Base-by-base conservation (phyloP, 2,113 vertebrate genomes). In the Dasyurus viverrinus region DNA sequence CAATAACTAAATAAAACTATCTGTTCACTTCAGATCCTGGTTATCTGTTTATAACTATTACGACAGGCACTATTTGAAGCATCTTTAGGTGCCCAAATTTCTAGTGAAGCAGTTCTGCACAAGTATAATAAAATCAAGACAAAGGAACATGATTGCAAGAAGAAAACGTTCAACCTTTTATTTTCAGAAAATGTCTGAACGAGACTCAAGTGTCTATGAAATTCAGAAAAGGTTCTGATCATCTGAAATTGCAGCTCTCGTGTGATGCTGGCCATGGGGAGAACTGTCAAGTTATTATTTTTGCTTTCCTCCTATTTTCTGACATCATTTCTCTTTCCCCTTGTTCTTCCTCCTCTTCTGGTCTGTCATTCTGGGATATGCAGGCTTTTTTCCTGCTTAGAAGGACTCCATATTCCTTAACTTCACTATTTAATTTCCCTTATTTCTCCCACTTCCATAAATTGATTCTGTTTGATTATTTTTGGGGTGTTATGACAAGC, bases 111-210 rank as follows among this genome's bases (percentile, higher is more conserved):
- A 91, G 90, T 6, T 95, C 19, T 19, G 46, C 54, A 0, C 53
- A 89, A 95, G 24, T 92, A 27, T 25, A 93, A 94, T 91, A 52
- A 91, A 92, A 94, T 46, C 48, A 90, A 90, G 91, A 7, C 36
- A 57, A 36, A 92, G 22, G 48, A 91, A n/a, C 46, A 27, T 91
- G 42, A 22, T 94, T 47, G 10, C 89, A 53, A 91, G 2, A 92
- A 92, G 16, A 52, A 91, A 92, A 90, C 2, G 48, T 8, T 54
- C 89, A 91, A 93, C 30, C 92, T 90, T 50, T 23, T 93, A 55
- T 76, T 92, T 90, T 89, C 22, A 89, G n/a, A 93, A 97, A 90
- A 93, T 90, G 90, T 60, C 91, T 68, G 36, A 93, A 60, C 92
- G 84, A 68, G 30, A 5, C 22, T 94, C 9, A 68, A 94, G 5